phyloP scores from a whole-genome alignment of 2,888 invertebrate species.

The Tetragnatha montana region DNA sequence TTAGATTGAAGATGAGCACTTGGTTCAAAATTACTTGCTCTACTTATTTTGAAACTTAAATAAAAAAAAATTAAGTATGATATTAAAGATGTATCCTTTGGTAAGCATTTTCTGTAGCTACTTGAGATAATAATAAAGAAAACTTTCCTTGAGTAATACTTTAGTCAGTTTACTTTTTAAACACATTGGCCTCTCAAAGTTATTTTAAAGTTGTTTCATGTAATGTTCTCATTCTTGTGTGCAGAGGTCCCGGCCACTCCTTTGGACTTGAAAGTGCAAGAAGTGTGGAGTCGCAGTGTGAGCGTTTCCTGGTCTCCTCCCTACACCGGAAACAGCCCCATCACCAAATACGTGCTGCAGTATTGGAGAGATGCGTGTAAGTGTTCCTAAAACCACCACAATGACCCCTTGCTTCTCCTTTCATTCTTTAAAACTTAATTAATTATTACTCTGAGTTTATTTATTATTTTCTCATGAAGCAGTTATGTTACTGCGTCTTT shows the following conservation, averaged over 20 bases:
- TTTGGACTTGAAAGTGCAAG: conserved; percentile 71
- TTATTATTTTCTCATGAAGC: neutral
- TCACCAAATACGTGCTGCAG: conserved; percentile 72
- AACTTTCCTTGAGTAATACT: too few relatives aligned
- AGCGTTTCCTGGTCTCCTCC: conserved; percentile 72
- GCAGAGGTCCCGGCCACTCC: conserved; percentile 73
- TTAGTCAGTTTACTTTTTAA: too few relatives aligned
- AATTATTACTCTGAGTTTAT: neutral
- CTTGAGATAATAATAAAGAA: too few relatives aligned
- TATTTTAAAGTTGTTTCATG: too few relatives aligned
- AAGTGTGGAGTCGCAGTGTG: conserved; percentile 73
- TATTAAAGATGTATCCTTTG: too few relatives aligned
- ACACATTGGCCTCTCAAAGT: too few relatives aligned
- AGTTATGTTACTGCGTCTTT: neutral
- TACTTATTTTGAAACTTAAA: too few relatives aligned
- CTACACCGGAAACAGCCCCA: conserved; percentile 73
- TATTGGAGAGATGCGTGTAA: conserved; percentile 72
- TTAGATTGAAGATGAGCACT: too few relatives aligned
- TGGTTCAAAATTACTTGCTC: too few relatives aligned
- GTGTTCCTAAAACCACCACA: neutral
- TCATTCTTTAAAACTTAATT: too few relatives aligned
- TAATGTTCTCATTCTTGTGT: neutral
- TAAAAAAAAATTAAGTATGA: too few relatives aligned
- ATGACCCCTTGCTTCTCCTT: neutral
- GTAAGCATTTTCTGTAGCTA: too few relatives aligned